These are phyloP conservation scores for Athalia rosae DNA, from an alignment of 2,888 invertebrate species.

Conservation along the genomic window DNA sequence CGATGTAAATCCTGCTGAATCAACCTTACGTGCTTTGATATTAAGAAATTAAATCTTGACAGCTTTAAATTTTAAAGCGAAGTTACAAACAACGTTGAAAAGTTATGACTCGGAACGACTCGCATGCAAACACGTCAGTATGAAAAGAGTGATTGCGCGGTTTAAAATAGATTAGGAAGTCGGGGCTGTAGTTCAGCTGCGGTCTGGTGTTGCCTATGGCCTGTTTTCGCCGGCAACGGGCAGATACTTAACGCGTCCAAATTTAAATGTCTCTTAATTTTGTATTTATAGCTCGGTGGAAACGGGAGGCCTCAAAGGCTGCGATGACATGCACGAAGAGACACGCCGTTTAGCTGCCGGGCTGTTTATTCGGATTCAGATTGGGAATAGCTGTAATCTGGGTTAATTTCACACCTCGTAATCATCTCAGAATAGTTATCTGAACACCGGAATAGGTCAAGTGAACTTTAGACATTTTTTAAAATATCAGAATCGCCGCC, in stretches of 20 bases:
- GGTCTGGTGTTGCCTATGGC: background rate
- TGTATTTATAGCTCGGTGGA: conserved; percentile 34
- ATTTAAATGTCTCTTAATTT: conserved; percentile 37
- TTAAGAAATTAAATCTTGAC: background rate
- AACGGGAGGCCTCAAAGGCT: conserved; percentile 15
- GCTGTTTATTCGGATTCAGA: too few relatives aligned
- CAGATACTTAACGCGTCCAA: conserved; percentile 36
- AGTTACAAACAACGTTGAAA: background rate
- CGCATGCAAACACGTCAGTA: background rate
- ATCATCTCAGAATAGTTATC: background rate
- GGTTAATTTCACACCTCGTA: background rate
- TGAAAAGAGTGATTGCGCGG: background rate
- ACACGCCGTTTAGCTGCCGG: background rate
- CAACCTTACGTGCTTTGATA: background rate
- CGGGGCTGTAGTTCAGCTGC: background rate
- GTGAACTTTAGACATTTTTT: background rate
- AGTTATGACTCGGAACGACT: too few relatives aligned
- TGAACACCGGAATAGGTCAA: background rate
- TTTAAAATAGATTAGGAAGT: conserved; percentile 37
- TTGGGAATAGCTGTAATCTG: background rate
- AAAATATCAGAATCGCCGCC: background rate
- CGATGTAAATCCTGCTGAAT: too few relatives aligned
- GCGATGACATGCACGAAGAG: conserved; percentile 10
- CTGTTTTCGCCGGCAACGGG: conserved; percentile 30
- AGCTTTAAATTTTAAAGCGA: conserved; percentile 1